Evolutionary conservation across 2,888 invertebrate genomes (phyloP).

Genomic region (Harpalus rubripes): DNA sequence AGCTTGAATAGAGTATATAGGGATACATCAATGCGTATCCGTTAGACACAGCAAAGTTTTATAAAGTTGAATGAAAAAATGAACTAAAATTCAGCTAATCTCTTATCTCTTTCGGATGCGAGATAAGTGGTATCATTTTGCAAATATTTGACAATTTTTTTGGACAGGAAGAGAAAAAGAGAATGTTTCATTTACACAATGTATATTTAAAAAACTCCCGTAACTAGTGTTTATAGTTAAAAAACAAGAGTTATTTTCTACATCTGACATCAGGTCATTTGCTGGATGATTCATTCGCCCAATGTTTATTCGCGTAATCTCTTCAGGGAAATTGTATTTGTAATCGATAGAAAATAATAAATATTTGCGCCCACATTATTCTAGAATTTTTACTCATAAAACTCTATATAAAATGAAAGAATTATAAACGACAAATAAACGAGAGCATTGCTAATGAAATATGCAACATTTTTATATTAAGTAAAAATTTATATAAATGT

Average conservation of each 20-base stretch:
- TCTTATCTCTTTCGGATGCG: not conserved
- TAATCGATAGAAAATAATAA: not conserved
- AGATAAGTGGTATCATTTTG: not conserved
- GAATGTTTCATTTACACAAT: not conserved
- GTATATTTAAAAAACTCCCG: not conserved
- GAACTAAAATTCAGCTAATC: not conserved
- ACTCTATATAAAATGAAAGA: no score
- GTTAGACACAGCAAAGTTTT: no score
- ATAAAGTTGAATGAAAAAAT: no score
- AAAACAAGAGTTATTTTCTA: slow-evolving; percentile 17
- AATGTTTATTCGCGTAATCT: not conserved
- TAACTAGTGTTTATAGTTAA: not conserved
- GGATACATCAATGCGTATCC: no score
- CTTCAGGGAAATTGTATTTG: not conserved
- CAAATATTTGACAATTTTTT: not conserved
- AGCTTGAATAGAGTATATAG: no score
- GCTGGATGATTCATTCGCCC: slow-evolving; percentile 8
- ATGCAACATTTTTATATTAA: no score
- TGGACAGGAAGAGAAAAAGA: not conserved
- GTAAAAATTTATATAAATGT: not conserved
- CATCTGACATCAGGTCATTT: slow-evolving; percentile 6
- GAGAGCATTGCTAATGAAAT: no score
- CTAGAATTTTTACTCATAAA: no score
- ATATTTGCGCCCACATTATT: not conserved
- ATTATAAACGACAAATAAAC: no score